Evolutionary conservation across 2,797 vertebrate genomes (phyloP).

Genomic region (Sebastiscus tertius): DNA sequence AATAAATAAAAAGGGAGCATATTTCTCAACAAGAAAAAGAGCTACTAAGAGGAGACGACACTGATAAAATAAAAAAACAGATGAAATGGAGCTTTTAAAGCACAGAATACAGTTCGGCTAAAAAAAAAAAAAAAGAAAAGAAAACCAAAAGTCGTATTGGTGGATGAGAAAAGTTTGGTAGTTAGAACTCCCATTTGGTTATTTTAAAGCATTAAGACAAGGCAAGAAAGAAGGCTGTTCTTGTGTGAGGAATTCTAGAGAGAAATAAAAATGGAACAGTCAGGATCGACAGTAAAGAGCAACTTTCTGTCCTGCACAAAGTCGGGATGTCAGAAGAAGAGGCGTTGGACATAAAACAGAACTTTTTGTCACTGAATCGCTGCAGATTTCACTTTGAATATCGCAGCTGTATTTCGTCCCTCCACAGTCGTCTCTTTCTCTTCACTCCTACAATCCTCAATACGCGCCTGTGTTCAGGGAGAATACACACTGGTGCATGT

Average conservation of each 20-base stretch:
- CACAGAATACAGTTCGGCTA: conserved; percentile 91
- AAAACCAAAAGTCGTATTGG: conserved; percentile 81
- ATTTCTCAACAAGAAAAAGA: conserved; percentile 83
- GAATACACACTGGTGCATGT: conserved; percentile 1
- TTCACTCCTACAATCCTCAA: conserved; percentile 7
- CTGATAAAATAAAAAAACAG: conserved; percentile 76
- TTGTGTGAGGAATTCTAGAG: conserved; percentile 90
- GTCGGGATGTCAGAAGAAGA: conserved; percentile 89
- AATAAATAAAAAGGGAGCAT: conserved; percentile 97
- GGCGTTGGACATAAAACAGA: conserved; percentile 80
- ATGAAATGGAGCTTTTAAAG: conserved; percentile 90
- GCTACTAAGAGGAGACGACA: conserved; percentile 93
- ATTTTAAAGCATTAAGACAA: conserved; percentile 99
- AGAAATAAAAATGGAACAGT: conserved; percentile 83
- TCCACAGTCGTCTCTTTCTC: conserved; percentile 27
- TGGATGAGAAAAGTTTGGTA: conserved; percentile 88
- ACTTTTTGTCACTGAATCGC: conserved; percentile 60
- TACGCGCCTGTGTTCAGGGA: conserved; percentile 19
- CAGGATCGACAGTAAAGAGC: conserved; percentile 88
- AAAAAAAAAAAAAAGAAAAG: conserved; percentile 72
- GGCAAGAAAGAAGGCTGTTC: conserved; percentile 98
- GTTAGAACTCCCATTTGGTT: conserved; percentile 97
- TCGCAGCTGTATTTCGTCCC: not conserved
- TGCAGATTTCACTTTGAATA: conserved; percentile 12
- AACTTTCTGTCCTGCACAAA: conserved; percentile 93